A percentile compares a stretch with the other conserved stretches of the same genome.
phyloP scores from a whole-genome alignment of 2,888 invertebrate genomes.

The Drosophila algonquin region DNA sequence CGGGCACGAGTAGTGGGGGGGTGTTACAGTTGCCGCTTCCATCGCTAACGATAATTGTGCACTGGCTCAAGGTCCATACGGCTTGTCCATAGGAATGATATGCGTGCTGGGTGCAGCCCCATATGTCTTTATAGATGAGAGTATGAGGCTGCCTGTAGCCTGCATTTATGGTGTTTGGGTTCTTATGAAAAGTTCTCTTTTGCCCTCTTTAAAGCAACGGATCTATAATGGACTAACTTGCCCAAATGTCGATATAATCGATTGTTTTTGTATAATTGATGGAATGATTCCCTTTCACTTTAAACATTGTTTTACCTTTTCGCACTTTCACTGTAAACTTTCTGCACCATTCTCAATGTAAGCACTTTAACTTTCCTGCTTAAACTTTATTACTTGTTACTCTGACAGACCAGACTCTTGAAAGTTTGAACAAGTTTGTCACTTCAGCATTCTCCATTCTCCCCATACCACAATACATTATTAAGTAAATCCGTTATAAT shows the following conservation, averaged over 20 bases:
- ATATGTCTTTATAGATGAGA: neutral
- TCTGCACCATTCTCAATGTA: neutral
- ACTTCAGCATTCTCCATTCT: neutral
- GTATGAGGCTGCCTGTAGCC: neutral
- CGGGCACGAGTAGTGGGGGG: too few species aligned
- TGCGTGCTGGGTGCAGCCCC: conserved; percentile 4
- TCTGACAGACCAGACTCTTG: neutral
- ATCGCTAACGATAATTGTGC: conserved; percentile 10
- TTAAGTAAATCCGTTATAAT: conserved; percentile 18
- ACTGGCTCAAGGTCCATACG: conserved; percentile 9
- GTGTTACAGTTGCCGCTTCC: neutral
- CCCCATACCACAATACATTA: conserved; percentile 2
- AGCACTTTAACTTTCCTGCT: neutral
- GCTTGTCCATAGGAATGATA: neutral
- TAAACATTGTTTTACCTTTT: neutral
- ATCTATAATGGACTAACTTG: too few species aligned
- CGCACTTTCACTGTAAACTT: neutral
- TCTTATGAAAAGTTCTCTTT: neutral
- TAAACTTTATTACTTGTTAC: neutral
- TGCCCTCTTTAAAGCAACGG: neutral
- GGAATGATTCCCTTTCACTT: too few species aligned
- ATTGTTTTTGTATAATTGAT: too few species aligned
- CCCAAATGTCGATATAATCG: too few species aligned
- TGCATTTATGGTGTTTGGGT: neutral
- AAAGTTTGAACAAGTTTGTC: neutral